Evolutionary conservation across 2,797 vertebrate species (phyloP), one percentile per base, ranked within the genome.

Genomic region (Ciconia nigra): DNA sequence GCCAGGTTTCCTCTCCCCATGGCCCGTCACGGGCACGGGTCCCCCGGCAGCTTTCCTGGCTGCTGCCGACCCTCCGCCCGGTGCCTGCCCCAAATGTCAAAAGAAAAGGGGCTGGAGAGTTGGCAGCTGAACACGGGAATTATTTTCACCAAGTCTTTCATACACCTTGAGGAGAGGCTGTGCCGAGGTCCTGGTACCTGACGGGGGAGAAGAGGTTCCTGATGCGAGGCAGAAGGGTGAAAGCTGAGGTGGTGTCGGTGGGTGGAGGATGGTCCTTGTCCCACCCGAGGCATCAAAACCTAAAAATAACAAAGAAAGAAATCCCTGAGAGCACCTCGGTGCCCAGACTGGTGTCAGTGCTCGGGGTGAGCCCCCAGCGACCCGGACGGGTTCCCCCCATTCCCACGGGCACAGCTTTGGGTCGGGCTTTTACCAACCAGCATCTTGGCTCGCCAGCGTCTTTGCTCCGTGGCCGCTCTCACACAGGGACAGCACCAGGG

Each of bases 391-490:
- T 25, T 58, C 18, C 31, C 47, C 35, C 33, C 25, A 0, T 10
- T 17, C 5, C 41, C 47, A 9, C 8, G 44, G 66, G 11, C 3
- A 3, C 47, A 57, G 31, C 11, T 42, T 62, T 46, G 57, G 42
- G 49, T 17, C 25, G 35, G 76, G 14, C 20, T 63, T 70, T 35
- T 19, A 5, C 14, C 57, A 21, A 1, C 7, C 28, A 13, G 24
- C 39, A 6, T 5, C 41, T 67, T 17, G 3, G 29, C 29, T 54
- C 21, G 3, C 16, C 14, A 21, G 46, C 10, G 4, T 2, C 84
- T 31, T 16, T 47, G 13, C 22, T 21, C 41, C 2, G 0, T 0
- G 2, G 15, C 76, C 21, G 14, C 6, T 72, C 17, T 33, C 7
- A 1, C 62, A 18, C 42, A 15, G n/a, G 18, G 69, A 25, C 31